Evolutionary conservation across 35 echinoderm and acorn worm species (phyloP), one percentile per base, ranked within the genome.

Genomic region (Ophiothrix spiculata): DNA sequence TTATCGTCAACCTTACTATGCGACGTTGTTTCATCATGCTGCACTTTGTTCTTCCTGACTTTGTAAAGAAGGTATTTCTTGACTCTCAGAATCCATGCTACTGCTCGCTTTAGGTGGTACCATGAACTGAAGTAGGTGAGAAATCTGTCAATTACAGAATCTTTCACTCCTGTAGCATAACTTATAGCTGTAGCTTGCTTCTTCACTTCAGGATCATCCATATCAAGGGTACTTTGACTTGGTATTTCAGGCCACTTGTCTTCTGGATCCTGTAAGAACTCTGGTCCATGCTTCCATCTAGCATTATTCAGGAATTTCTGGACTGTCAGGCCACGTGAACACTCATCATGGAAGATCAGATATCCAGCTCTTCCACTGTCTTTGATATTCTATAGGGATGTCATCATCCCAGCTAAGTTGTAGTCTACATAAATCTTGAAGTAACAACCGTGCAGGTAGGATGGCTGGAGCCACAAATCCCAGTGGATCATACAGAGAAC

Each of bases 391-490:
- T 25, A 21, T 4, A 0, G 17, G 0, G 34, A 84, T 84, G 29
- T 35, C 34, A 21, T 86, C 75, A 38, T 91, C 83, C 64, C 81
- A 91, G 35, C 75, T 74, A 1, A 56, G 28, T 38, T 76, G 75
- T 86, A 76, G 37, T 21, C 32, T 35, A 64, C 90, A 91, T 64
- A 86, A 16, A 15, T 56, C 37, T 63, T 91, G 84, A 1, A 88
- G 41, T 23, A 82, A 6, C 33, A 36, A 2, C 56, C 88, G 82
- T 31, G 82, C 87, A 0, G 40, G 84, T 36, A 90, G 76, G 29
- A 87, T 41, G 19, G 77, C 90, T 77, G 83, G 93, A 46, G 79
- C 79, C 36, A 80, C 56, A 39, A 88, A 88, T 10, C 91, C 91
- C 25, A 92, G 40, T 23, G 91, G 85, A 64, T 92, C 85, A 28